Base-by-base conservation (phyloP, 64 coral and sea anemone genomes). In the Actinia equina region DNA sequence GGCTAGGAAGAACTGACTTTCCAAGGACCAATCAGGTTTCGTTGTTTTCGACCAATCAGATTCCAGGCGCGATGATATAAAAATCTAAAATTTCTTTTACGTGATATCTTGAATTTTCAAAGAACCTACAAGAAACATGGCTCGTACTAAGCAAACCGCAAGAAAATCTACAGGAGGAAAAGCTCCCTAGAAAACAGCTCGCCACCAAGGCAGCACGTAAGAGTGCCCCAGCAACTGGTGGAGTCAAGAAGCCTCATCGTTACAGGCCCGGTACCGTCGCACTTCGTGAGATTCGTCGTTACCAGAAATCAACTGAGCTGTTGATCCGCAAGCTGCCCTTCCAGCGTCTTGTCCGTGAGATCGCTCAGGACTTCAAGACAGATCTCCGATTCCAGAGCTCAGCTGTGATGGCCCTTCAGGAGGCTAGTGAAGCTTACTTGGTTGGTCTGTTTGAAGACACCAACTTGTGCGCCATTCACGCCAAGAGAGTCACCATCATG, bases 401-500 rank as follows among this genome's bases (percentile, higher is more conserved):
- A n/a, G n/a, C n/a, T n/a, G n/a, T n/a, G n/a, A n/a, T n/a, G n/a
- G n/a, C n/a, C n/a, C n/a, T n/a, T n/a, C n/a, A n/a, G n/a, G n/a
- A n/a, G n/a, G n/a, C n/a, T n/a, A n/a, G n/a, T n/a, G n/a, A n/a
- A n/a, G n/a, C n/a, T n/a, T n/a, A n/a, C n/a, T n/a, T n/a, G n/a
- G n/a, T n/a, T n/a, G n/a, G n/a, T n/a, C n/a, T n/a, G n/a, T n/a
- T n/a, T n/a, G n/a, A n/a, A n/a, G n/a, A n/a, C 91, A 96, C 94
- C 84, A 96, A 96, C 90, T 96, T 96, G 94, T 96, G 94, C 85
- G 94, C 94, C 87, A 96, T 96, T 69, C 94, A 96, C 80, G 94
- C 94, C 91, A 98, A 98, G 92, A 92, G 95, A n/a, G 95, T 93
- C 74, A 98, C 92, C 82, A 98, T 96, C 80, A 96, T 96, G 94